Base-by-base conservation (phyloP, 2,113 vertebrate genomes). In the Hystrix brachyura region DNA sequence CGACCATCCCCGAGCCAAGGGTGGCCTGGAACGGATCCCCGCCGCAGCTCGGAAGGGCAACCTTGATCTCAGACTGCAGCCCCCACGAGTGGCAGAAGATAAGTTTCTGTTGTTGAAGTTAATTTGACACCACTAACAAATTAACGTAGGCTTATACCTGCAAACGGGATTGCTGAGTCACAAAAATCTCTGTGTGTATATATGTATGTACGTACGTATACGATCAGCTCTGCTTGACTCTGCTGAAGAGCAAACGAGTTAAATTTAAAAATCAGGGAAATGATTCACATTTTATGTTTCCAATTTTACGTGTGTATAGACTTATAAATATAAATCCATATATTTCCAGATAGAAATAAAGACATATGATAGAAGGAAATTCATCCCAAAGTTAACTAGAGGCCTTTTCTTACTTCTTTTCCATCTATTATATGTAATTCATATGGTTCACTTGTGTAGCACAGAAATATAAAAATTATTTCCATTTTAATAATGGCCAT, bases 311-410 rank as follows among this genome's bases (percentile, higher is more conserved):
- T 79, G 2, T n/a, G 0, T 7, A 4, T 57, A 14, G 5, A 94
- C 46, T 34, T 65, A 38, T 53, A 87, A 81, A 59, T 29, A 43
- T 19, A 65, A 14, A 87, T 21, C 10, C 0, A 19, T 34, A 21
- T 84, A 51, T 86, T 96, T 83, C 87, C 57, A 69, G 74, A 62
- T 1, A 92, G 29, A 94, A 90, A 38, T 48, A 48, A 74, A 81
- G 43, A 43, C 18, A 51, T 13, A 10, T 9, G 10, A 34, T 19
- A 64, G 60, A 27, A 82, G 53, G 29, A 90, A 74, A 87, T 19
- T 19, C n/a, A 81, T 72, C 25, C 21, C 27, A 43, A 94, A 79
- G 18, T 60, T 62, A 19, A 53, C 18, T 34, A 23, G 32, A 23
- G 29, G 55, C 7, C 76, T 43, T 59, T 25, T 25, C 55, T 53